Evolutionary conservation across 2,797 vertebrate genomes (phyloP).

Genomic region (Helostoma temminkii): DNA sequence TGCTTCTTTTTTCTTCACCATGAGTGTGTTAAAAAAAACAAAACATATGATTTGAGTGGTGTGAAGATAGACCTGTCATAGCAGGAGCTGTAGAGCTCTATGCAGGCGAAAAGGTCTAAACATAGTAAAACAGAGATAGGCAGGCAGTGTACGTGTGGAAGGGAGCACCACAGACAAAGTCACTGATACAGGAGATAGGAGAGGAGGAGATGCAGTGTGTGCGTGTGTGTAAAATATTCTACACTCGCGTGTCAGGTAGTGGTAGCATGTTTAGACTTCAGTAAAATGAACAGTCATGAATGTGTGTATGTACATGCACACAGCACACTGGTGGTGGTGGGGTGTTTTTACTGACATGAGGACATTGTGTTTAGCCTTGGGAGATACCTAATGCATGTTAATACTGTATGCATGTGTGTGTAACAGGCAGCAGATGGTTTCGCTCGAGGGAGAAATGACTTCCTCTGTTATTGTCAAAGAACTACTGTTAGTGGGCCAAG

Average conservation of each 20-base stretch:
- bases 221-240: conserved; percentile 22
- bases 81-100: conserved; percentile 20
- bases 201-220: not conserved
- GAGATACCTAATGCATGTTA: conserved; percentile 43
- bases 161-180: conserved; percentile 34
- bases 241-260: not conserved
- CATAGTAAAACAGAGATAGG: conserved; percentile 48
- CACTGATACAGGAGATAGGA: conserved; percentile 33
- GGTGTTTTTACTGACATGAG: conserved; percentile 51
- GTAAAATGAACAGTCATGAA: not conserved
- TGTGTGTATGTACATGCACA: conserved; percentile 3
- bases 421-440: conserved; percentile 75
- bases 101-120: conserved; percentile 66
- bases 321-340: conserved; percentile 8
- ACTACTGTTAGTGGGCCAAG: conserved; percentile 61
- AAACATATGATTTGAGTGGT: conserved; percentile 2
- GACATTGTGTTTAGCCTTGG: conserved; percentile 47
- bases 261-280: conserved; percentile 23
- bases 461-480: conserved; percentile 76
- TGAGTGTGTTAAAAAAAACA: too few relatives aligned
- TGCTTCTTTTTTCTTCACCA: too few relatives aligned
- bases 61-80: conserved; percentile 3
- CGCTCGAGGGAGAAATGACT: conserved; percentile 67
- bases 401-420: conserved; percentile 38
- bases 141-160: conserved; percentile 59